phyloP scores from a whole-genome alignment of 2,797 vertebrate species.

The Phrynocephalus guinanensis region DNA sequence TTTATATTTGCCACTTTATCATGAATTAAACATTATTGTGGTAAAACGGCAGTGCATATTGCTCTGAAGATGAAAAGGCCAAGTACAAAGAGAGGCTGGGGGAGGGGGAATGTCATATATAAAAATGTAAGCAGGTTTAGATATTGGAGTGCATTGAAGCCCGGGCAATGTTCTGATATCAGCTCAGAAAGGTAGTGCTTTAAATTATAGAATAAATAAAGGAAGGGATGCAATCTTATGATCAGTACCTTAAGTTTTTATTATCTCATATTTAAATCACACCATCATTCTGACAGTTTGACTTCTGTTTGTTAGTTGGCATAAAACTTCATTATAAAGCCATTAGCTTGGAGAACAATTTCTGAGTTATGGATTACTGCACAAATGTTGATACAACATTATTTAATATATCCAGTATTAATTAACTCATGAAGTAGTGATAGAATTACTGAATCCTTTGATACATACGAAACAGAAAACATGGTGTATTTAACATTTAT shows the following conservation, averaged over 20 bases:
- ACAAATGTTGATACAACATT: conserved; percentile 20
- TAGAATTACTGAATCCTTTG: conserved; percentile 11
- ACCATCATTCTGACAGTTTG: conserved; percentile 8
- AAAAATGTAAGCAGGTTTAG: not conserved
- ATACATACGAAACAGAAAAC: conserved; percentile 18
- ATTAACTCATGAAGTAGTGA: conserved; percentile 46
- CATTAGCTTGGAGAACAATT: not conserved
- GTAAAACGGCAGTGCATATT: not conserved
- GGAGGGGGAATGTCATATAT: not conserved
- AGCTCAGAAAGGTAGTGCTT: not conserved
- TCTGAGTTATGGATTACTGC: not conserved
- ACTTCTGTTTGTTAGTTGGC: conserved; percentile 6
- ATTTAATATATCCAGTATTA: conserved; percentile 41
- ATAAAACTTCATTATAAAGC: conserved; percentile 1
- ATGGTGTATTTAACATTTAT: conserved; percentile 20
- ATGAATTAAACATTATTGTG: not conserved
- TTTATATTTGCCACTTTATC: not conserved
- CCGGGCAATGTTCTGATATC: not conserved
- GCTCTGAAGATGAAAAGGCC: not conserved
- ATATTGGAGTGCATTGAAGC: not conserved
- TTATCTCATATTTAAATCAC: conserved; percentile 41
- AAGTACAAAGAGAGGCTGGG: not conserved
- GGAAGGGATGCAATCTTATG: not conserved
- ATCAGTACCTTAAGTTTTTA: conserved; percentile 27
- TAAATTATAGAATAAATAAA: conserved; percentile 11